Base-by-base conservation (phyloP, 1,140 invertebrate species). In the Drosophila pallidifrons region DNA sequence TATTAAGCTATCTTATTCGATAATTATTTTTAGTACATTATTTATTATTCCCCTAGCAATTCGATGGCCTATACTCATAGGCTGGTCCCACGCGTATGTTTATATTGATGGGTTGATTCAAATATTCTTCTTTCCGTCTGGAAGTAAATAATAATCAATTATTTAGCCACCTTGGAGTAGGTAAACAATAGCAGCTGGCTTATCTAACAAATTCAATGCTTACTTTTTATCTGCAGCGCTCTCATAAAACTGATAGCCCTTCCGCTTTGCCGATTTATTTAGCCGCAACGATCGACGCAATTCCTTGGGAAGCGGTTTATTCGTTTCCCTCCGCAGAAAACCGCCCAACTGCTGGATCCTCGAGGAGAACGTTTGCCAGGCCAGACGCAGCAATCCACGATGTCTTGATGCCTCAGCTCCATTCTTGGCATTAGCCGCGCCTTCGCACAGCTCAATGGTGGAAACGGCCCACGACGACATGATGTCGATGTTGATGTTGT, bases 141-240 rank as follows among this genome's bases (percentile, higher is more conserved):
- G 1, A 69, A 49, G 8, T 45, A 20, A 28, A 38, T 38, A 38
- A 3, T 10, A 49, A 25, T 61, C 58, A 67, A 32, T 67, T 51
- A 58, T 15, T 15, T 5, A 49, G 51, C 7, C 52, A 55, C 52
- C 30, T 55, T 32, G 32, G 32, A 38, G 35, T 7, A 55, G 11
- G 43, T 69, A 54, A 65, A 67, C 57, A 80, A 79, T 45, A 70
- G 35, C 59, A 64, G 47, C 20, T 41, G 66, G 77, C 78, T 85
- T 85, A 85, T 85, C 82, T 75, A 15, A 28, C 5, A 25, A 5
- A n/a, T 41, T 13, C 43, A 32, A 71, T 45, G 68, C 75, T 70
- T 77, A 93, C 94, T 94, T 94, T 89, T 93, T 88, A 77, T 94
- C 94, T 60, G 94, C 94, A 25, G 94, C 94, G 5, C 92, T 93